Evolutionary conservation across 2,113 vertebrate species (phyloP).

Genomic region (Catharus fuscescens): DNA sequence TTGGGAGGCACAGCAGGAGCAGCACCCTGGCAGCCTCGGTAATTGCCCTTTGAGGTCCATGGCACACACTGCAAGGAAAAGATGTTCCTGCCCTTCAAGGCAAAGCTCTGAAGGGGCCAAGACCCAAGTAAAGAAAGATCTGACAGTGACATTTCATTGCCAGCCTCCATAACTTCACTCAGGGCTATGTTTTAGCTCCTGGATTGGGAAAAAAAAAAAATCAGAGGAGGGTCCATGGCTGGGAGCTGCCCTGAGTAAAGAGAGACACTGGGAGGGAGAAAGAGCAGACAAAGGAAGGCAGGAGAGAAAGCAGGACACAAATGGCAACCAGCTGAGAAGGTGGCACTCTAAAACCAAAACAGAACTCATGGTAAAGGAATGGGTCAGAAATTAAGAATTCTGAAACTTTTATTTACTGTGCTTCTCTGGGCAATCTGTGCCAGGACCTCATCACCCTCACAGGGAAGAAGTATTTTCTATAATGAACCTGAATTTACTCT

Average conservation of each 20-base stretch:
- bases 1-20: rapidly evolving
- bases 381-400: background rate
- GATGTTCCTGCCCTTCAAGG: background rate
- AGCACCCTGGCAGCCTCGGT: rapidly evolving
- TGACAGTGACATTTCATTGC: background rate
- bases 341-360: background rate
- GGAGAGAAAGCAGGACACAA: background rate
- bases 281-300: background rate
- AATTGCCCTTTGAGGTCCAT: background rate
- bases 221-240: background rate
- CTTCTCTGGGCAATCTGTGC: background rate
- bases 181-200: rapidly evolving
- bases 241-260: background rate
- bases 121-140: background rate
- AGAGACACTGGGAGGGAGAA: background rate
- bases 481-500: background rate
- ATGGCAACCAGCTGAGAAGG: background rate
- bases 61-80: background rate
- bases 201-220: background rate
- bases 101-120: background rate
- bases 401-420: background rate
- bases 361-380: background rate
- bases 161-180: background rate
- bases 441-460: background rate
- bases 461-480: background rate